These are phyloP conservation scores for Ctenopoma multispine DNA, from an alignment of 2,797 vertebrate species.

Conservation along the genomic window DNA sequence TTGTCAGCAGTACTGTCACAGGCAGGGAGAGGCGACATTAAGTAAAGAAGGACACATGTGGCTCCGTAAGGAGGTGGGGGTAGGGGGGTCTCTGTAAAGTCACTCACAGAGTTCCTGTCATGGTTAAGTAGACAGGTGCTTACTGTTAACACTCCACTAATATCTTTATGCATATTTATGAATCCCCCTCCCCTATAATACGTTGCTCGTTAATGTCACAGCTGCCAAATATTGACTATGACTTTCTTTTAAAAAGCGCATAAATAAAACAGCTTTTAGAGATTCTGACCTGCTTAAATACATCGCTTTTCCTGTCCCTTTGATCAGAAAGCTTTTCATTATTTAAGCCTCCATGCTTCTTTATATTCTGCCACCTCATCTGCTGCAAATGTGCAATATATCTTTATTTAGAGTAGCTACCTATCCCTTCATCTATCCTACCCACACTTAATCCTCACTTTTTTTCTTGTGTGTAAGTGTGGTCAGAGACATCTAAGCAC, in stretches of 20 bases:
- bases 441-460: conserved; percentile 47
- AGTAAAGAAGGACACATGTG: conserved; percentile 94
- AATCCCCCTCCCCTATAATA: conserved; percentile 91
- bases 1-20: conserved; percentile 82
- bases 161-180: conserved; percentile 98
- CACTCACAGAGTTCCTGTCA: conserved; percentile 96
- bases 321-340: conserved; percentile 81
- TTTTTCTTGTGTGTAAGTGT: conserved; percentile 44
- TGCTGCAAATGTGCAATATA: conserved; percentile 73
- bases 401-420: conserved; percentile 76
- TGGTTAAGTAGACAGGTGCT: conserved; percentile 97
- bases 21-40: conserved; percentile 80
- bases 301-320: conserved; percentile 81
- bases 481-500: conserved; percentile 65
- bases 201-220: conserved; percentile 95
- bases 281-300: conserved; percentile 89
- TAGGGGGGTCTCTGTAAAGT: conserved; percentile 89
- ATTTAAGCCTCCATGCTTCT: conserved; percentile 73
- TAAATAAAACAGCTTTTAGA: conserved; percentile 95
- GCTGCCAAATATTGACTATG: conserved; percentile 92
- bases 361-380: conserved; percentile 70
- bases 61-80: conserved; percentile 85
- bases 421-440: conserved; percentile 63
- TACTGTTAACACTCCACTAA: conserved; percentile 97
- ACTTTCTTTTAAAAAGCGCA: conserved; percentile 89